Percentiles rank a stretch among this genome's conserved stretches.
phyloP scores from a whole-genome alignment of 2,797 vertebrate species.

The Lophius americanus region DNA sequence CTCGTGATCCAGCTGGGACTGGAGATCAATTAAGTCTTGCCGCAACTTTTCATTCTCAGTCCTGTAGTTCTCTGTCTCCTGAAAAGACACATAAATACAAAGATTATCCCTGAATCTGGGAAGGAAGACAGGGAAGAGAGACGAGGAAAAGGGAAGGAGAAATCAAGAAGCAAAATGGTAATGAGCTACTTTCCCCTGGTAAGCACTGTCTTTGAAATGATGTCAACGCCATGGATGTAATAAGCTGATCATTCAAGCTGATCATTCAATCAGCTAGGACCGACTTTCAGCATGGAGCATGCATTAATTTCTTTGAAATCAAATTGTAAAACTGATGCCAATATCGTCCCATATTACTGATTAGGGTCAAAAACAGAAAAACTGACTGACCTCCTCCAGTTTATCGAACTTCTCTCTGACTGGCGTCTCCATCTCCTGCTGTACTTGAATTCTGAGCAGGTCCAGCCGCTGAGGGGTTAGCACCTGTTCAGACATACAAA shows the following conservation, averaged over 20 bases:
- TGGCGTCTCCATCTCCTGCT: slow-evolving; percentile 90
- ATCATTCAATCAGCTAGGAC: too few relatives aligned
- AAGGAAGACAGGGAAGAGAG: not conserved
- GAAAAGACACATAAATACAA: not conserved
- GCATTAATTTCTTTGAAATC: too few relatives aligned
- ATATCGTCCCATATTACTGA: too few relatives aligned
- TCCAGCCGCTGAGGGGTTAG: slow-evolving; percentile 92
- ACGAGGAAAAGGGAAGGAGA: not conserved
- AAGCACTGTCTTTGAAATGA: not conserved
- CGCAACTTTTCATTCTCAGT: slow-evolving; percentile 92
- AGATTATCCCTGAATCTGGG: not conserved
- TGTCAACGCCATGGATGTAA: slow-evolving; percentile 5
- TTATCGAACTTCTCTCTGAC: slow-evolving; percentile 88
- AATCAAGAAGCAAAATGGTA: slow-evolving; percentile 7
- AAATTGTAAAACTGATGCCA: too few relatives aligned
- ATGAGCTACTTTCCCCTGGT: not conserved
- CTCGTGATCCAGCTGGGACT: slow-evolving; percentile 91
- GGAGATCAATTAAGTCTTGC: slow-evolving; percentile 89
- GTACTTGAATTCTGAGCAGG: slow-evolving; percentile 89
- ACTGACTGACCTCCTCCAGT: slow-evolving; percentile 87
- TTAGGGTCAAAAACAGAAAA: too few relatives aligned
- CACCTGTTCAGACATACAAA: slow-evolving; percentile 74
- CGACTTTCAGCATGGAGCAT: too few relatives aligned
- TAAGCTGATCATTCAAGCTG: too few relatives aligned
- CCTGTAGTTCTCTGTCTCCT: slow-evolving; percentile 94